These are phyloP conservation scores for Scortum barcoo DNA, from an alignment of 2,113 vertebrate species.

Conservation along the genomic window DNA sequence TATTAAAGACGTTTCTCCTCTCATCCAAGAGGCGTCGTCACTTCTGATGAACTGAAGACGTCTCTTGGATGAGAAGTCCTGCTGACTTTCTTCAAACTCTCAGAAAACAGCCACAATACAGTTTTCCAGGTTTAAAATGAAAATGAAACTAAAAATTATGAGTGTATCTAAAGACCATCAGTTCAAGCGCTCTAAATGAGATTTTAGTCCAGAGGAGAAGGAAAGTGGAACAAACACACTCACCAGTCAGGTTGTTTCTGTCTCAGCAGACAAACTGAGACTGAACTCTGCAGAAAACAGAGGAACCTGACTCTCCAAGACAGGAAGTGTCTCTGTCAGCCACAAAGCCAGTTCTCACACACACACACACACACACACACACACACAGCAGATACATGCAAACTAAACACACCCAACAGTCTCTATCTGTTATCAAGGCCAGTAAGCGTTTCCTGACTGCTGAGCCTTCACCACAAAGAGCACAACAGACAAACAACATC, in stretches of 20 bases:
- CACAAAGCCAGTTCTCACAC: neutral
- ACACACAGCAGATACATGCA: no score
- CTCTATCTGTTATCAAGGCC: neutral
- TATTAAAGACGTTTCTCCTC: no score
- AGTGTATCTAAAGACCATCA: no score
- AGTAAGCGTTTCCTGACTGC: neutral
- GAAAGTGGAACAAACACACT: slow-evolving; percentile 8
- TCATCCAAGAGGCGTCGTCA: no score
- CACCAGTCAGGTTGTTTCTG: neutral
- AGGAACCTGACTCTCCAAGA: neutral
- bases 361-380: neutral
- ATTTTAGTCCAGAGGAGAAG: neutral
- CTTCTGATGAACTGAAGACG: no score
- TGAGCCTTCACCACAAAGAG: neutral
- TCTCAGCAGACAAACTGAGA: neutral
- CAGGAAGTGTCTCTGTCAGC: slow-evolving; percentile 17
- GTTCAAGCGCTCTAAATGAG: no score
- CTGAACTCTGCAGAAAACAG: neutral
- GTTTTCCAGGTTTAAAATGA: no score
- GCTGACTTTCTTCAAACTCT: no score
- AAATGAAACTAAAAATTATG: no score
- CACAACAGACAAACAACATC: no score
- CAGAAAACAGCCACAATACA: no score
- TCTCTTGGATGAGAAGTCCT: no score
- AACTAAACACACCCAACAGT: neutral